phyloP scores from a whole-genome alignment of 2,113 vertebrate genomes.

The Rallus limicola region DNA sequence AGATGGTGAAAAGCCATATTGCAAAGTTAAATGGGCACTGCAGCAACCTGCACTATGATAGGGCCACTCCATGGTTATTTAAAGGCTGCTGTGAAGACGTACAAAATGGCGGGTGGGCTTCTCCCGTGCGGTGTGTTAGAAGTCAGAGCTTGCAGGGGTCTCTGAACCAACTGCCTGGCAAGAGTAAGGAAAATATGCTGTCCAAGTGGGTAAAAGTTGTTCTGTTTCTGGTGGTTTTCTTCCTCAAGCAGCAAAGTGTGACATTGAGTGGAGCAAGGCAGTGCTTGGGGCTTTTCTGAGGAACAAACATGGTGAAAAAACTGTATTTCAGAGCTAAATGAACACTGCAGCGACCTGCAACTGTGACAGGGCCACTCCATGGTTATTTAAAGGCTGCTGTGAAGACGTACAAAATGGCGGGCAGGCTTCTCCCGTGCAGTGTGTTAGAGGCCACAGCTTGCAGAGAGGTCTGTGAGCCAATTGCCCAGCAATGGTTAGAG shows the following conservation, averaged over 20 bases:
- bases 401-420: background rate
- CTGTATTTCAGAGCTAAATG: background rate
- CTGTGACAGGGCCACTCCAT: rapidly evolving
- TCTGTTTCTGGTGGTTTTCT: background rate
- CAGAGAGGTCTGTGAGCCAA: rapidly evolving
- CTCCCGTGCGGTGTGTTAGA: rapidly evolving
- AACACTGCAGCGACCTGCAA: rapidly evolving
- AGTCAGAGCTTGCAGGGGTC: background rate
- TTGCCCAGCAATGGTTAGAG: background rate
- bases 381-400: background rate
- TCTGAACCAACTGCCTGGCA: rapidly evolving
- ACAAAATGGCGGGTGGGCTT: background rate
- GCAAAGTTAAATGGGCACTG: background rate
- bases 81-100: background rate
- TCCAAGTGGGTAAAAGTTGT: rapidly evolving
- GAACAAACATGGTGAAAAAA: background rate
- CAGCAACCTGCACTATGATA: rapidly evolving
- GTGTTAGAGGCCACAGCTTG: background rate
- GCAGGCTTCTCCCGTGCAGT: rapidly evolving
- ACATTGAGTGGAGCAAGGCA: no score
- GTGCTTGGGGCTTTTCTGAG: background rate
- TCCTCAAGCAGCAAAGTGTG: background rate
- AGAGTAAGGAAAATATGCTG: background rate
- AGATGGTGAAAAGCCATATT: background rate
- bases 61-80: background rate